These are phyloP conservation scores for Piaya cayana DNA, from an alignment of 2,113 vertebrate genomes.

Conservation along the genomic window DNA sequence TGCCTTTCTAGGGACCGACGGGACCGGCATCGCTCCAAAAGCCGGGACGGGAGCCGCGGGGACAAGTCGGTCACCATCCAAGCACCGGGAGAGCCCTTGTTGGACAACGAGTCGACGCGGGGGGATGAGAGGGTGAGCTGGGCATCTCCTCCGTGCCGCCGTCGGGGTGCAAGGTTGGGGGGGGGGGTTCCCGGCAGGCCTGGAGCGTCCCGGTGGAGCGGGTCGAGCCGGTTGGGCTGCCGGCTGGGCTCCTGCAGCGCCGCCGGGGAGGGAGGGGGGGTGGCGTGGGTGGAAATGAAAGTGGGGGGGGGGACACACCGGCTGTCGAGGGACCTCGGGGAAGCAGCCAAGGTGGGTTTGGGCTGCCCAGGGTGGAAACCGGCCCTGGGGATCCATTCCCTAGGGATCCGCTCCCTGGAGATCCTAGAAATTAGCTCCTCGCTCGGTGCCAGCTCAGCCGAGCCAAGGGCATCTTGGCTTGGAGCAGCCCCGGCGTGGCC, in stretches of 20 bases:
- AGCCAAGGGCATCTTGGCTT: no score
- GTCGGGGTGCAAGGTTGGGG: no score
- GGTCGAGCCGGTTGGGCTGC: not conserved
- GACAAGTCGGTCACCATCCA: constrained; percentile 98
- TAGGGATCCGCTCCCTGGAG: not conserved
- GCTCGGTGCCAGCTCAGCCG: rapidly evolving
- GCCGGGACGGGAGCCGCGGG: constrained; percentile 86
- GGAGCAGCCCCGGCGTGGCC: no score
- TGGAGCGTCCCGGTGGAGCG: not conserved
- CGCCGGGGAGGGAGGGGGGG: not conserved
- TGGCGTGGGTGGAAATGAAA: not conserved
- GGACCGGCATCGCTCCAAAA: constrained; percentile 89
- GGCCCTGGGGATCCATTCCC: not conserved
- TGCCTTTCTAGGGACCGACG: constrained; percentile 80
- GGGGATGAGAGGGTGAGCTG: constrained; percentile 88
- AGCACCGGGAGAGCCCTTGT: constrained; percentile 90
- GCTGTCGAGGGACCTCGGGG: rapidly evolving
- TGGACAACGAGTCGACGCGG: constrained; percentile 92
- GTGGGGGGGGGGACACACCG: no score
- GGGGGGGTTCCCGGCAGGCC: not conserved
- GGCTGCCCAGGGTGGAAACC: not conserved
- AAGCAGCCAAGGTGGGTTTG: not conserved
- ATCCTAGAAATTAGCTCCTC: not conserved
- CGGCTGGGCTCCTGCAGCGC: not conserved
- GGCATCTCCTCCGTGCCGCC: not conserved